Evolutionary conservation across 1,140 invertebrate genomes (phyloP).

Genomic region (Centruroides vittatus): DNA sequence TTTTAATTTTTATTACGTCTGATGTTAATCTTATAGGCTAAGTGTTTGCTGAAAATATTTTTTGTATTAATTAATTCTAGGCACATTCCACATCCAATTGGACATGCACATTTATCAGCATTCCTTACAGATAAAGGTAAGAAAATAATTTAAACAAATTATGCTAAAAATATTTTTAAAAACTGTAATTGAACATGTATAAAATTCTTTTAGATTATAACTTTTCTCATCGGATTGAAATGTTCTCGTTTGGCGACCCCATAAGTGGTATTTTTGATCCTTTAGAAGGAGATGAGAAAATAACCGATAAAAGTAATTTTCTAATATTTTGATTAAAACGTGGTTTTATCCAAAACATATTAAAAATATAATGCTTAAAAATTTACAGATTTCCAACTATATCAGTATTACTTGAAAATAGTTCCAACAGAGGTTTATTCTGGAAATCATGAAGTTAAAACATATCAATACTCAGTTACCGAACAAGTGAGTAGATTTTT

Average conservation of each 20-base stretch:
- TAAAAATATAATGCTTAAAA: not conserved
- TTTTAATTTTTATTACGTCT: too few species aligned
- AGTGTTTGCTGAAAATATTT: too few species aligned
- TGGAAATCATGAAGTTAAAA: slow-evolving; percentile 37
- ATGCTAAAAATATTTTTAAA: too few species aligned
- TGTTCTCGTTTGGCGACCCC: slow-evolving; percentile 80
- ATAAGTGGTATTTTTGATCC: slow-evolving; percentile 75
- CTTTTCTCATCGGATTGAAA: slow-evolving; percentile 84
- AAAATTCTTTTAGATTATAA: slow-evolving; percentile 49
- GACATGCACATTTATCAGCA: slow-evolving; percentile 68
- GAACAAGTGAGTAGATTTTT: slow-evolving; percentile 36
- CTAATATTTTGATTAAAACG: slow-evolving; percentile 1
- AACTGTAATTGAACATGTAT: too few species aligned
- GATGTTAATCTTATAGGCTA: too few species aligned
- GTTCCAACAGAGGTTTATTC: slow-evolving; percentile 82
- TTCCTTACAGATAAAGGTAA: slow-evolving; percentile 45
- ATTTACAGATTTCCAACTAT: slow-evolving; percentile 55
- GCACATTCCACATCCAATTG: slow-evolving; percentile 27
- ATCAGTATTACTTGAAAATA: slow-evolving; percentile 91
- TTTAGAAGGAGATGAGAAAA: slow-evolving; percentile 78
- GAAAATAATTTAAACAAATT: too few species aligned
- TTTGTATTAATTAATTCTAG: not conserved
- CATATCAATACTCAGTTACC: slow-evolving; percentile 87
- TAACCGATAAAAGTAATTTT: slow-evolving; percentile 48
- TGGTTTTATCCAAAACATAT: not conserved